Evolutionary conservation across 92 coral and sea anemone genomes (phyloP).

Genomic region (Zoanthus gigantus): DNA sequence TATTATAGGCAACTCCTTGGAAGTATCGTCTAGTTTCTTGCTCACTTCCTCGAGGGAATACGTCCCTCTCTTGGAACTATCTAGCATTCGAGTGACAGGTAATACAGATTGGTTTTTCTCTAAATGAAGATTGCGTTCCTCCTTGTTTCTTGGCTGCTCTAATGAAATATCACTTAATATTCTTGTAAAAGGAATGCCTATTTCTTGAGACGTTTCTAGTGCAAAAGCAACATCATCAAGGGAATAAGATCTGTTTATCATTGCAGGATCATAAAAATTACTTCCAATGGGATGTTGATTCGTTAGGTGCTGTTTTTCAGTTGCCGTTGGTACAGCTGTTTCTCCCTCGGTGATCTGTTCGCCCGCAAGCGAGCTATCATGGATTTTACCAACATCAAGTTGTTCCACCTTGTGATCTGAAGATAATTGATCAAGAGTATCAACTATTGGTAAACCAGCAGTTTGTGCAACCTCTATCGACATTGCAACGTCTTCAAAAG

Average conservation of each 20-base stretch:
- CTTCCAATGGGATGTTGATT: background rate
- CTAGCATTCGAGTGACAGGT: background rate
- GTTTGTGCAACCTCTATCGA: slow-evolving; percentile 78
- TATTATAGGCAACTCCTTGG: slow-evolving; percentile 32
- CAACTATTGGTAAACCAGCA: slow-evolving; percentile 84
- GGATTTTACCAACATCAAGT: slow-evolving; percentile 14
- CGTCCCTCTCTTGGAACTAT: slow-evolving; percentile 64
- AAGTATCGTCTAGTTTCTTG: slow-evolving; percentile 52
- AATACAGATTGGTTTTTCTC: background rate
- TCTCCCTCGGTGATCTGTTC: background rate
- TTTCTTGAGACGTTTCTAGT: slow-evolving; percentile 72
- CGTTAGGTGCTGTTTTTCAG: background rate
- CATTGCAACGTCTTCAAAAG: slow-evolving; percentile 75
- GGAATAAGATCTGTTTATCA: slow-evolving; percentile 69
- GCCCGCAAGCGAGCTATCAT: background rate
- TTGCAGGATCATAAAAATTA: slow-evolving; percentile 31
- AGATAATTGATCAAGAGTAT: slow-evolving; percentile 64
- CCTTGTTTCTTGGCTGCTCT: slow-evolving; percentile 8
- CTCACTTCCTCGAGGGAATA: slow-evolving; percentile 74
- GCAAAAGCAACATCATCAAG: slow-evolving; percentile 88
- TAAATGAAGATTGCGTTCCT: background rate
- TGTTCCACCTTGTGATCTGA: slow-evolving; percentile 42
- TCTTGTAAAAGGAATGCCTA: slow-evolving; percentile 72
- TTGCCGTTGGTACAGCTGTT: background rate
- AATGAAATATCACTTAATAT: slow-evolving; percentile 63